These are phyloP conservation scores for Nezara viridula DNA, from an alignment of 2,888 invertebrate genomes.

Conservation along the genomic window DNA sequence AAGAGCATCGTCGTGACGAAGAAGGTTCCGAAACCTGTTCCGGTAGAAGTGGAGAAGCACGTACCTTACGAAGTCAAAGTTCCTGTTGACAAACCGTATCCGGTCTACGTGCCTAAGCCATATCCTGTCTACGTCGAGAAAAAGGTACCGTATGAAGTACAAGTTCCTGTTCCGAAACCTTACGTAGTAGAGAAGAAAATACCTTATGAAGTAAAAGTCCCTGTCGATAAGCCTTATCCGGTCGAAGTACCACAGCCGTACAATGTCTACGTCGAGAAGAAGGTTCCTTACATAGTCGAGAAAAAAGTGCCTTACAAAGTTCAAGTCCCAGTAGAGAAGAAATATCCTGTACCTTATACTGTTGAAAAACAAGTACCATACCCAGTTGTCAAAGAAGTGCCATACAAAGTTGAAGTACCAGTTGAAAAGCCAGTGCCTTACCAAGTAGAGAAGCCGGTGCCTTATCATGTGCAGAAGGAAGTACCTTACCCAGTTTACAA, in stretches of 20 bases:
- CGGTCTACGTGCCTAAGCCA: constrained; percentile 82
- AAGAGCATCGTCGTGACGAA: constrained; percentile 82
- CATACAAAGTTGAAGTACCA: constrained; percentile 74
- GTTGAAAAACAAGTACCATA: constrained; percentile 63
- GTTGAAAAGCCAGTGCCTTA: constrained; percentile 67
- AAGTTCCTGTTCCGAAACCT: constrained; percentile 79
- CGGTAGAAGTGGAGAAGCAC: constrained; percentile 72
- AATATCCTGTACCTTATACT: constrained; percentile 62
- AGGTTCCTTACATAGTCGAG: constrained; percentile 70
- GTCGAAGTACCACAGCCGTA: constrained; percentile 71
- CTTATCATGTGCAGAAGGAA: constrained; percentile 61
- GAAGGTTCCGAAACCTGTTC: constrained; percentile 81
- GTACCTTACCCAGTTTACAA: constrained; percentile 62
- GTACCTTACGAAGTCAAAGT: constrained; percentile 82
- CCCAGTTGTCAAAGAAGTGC: constrained; percentile 62
- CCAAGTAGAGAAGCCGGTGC: constrained; percentile 60
- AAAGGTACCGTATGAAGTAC: constrained; percentile 76
- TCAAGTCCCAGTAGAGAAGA: constrained; percentile 62
- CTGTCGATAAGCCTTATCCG: constrained; percentile 62
- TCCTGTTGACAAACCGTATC: constrained; percentile 71
- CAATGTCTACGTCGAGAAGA: constrained; percentile 83
- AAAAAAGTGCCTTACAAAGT: constrained; percentile 71
- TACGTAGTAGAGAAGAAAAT: constrained; percentile 75
- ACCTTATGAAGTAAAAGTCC: constrained; percentile 61
- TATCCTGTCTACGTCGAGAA: constrained; percentile 74